Base-by-base conservation (phyloP, 2,797 vertebrate genomes). In the Florisuga fusca region DNA sequence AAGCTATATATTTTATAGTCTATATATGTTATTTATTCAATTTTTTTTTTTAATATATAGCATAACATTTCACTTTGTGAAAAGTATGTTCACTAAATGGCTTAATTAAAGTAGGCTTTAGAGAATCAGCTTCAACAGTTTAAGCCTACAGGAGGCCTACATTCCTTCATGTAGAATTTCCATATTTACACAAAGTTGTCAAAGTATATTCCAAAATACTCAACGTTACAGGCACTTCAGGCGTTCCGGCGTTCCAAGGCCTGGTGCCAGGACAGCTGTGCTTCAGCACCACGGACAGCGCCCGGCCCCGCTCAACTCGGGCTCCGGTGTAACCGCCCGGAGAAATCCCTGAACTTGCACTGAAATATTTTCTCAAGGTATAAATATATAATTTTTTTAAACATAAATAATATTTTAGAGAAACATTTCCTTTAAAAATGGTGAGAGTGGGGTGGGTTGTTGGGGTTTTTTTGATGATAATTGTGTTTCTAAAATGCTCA, bases 251-350 rank as follows among this genome's bases (percentile, higher is more conserved):
- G 68, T 0, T 21, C 17, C 3, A 51, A 16, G 27, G 8, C 23
- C 7, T 8, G 3, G 11, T 0, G 29, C 26, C 12, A 27, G 1
- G 16, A 7, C 50, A 3, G 66, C 3, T 6, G 72, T 0, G 16
- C 33, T 69, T 10, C 92, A 96, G 95, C 59, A 96, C 96, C 92
- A 17, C 2, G 93, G 95, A 93, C 91, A 96, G 94, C 85, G 15
- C 64, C 10, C 8, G 1, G 1, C 1, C 19, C 23, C 25, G 15
- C 46, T 22, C 46, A 7, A 14, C 50, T 13, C 15, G 7, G 14
- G 12, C 13, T 6, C 45, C 45, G 45, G 7, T 19, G 43, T 7
- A 19, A 9, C 45, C 16, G 45, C 45, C 17, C 6, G 45, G 17
- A 45, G 10, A 17, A 45, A 45, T 20, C 7, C 46, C 20, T 11